Evolutionary conservation across 2,888 invertebrate genomes (phyloP).

Genomic region (Xanthorhoe designata): DNA sequence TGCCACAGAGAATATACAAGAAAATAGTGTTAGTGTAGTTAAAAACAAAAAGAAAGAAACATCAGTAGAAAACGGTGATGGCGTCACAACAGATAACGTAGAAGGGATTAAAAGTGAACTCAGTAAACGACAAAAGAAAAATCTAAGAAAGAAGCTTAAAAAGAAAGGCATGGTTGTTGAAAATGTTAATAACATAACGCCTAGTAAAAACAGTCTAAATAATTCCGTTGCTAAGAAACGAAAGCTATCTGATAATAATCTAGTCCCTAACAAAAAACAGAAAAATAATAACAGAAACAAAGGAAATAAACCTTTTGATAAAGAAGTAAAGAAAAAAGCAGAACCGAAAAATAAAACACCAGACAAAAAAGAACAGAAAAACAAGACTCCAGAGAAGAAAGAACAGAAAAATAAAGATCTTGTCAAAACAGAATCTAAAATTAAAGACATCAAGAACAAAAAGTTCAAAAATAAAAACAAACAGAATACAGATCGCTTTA

Average conservation of each 20-base stretch:
- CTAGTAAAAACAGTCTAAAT: slow-evolving; percentile 53
- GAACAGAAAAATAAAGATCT: slow-evolving; percentile 38
- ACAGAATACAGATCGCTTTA: slow-evolving; percentile 45
- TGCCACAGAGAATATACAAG: slow-evolving; percentile 12
- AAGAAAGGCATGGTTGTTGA: slow-evolving; percentile 56
- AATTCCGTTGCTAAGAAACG: slow-evolving; percentile 42
- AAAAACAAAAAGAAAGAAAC: slow-evolving; percentile 15
- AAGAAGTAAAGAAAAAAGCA: slow-evolving; percentile 22
- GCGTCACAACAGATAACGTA: not conserved
- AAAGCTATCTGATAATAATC: slow-evolving; percentile 41
- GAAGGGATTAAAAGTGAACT: slow-evolving; percentile 17
- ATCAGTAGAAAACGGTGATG: slow-evolving; percentile 6
- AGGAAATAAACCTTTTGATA: slow-evolving; percentile 43
- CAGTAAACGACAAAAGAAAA: slow-evolving; percentile 55
- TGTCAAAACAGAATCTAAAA: slow-evolving; percentile 19
- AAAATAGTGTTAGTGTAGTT: slow-evolving; percentile 9
- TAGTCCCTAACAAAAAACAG: slow-evolving; percentile 39
- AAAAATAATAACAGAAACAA: slow-evolving; percentile 33
- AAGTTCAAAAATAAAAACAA: slow-evolving; percentile 52
- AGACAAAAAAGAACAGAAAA: slow-evolving; percentile 43
- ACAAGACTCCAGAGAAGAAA: slow-evolving; percentile 22
- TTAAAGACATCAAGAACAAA: slow-evolving; percentile 48
- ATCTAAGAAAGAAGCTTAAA: slow-evolving; percentile 48
- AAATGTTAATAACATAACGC: slow-evolving; percentile 50
- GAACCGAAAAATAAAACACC: slow-evolving; percentile 30